Evolutionary conservation across 2,113 vertebrate genomes (phyloP), one percentile per base, ranked within the genome.

Genomic region (Pao palembangensis): DNA sequence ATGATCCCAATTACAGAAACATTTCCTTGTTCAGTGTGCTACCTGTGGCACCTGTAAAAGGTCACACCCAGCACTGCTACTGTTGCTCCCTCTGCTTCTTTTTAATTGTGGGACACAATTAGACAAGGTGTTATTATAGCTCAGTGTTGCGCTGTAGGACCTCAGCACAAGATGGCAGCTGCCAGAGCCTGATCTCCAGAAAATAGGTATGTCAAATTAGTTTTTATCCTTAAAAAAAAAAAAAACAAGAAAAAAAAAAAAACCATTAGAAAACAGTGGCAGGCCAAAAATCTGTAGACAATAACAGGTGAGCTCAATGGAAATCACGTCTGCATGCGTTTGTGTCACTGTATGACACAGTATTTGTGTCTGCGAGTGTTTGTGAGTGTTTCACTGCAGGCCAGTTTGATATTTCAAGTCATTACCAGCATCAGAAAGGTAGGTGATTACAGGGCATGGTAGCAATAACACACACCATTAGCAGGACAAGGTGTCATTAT

Each of bases 401-500:
- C 81, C 63, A 77, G 75, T 84, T 87, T 85, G 79, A 83, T 88
- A 83, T 85, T 85, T 82, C 61, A 69, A 77, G 77, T 69, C 79
- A 86, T 86, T 83, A 74, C 67, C 34, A 63, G 67, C 48, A 61
- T 85, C 77, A 86, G 80, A 88, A 80, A 79, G 73, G 56, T 66
- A 69, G 72, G 73, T 75, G 85, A 91, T 91, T 89, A 90, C 69
- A 88, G 84, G 87, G 78, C 80, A 69, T 70, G 69, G 79, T 61
- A 58, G 83, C 72, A 81, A 81, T 88, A 88, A 90, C 82, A 86
- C 82, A 80, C 76, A 65, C 81, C 81, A 86, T 88, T 90, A 88
- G 83, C 52, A 20, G 58, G 73, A 87, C 76, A 85, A 80, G 84
- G 79, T 91, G 75, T 90, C 85, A 91, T 91, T 92, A 92, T 73